phyloP scores from a whole-genome alignment of 2,888 invertebrate species.

The Atethmia centrago region DNA sequence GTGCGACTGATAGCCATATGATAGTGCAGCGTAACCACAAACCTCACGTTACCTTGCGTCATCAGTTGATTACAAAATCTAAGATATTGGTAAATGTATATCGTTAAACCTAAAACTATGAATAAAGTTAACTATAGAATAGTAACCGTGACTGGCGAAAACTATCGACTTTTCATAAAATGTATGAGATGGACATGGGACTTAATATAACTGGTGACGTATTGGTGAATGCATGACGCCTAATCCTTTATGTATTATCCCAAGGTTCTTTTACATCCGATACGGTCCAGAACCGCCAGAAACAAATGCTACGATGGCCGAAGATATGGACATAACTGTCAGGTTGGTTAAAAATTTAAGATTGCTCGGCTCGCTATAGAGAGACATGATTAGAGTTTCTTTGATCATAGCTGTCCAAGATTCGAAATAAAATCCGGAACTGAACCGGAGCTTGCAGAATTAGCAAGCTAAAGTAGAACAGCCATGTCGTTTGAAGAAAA shows the following conservation, averaged over 20 bases:
- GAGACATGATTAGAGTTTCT: background rate
- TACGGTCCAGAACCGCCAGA: background rate
- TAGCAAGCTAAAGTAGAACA: background rate
- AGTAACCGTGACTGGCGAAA: background rate
- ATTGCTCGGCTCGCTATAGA: background rate
- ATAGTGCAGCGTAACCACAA: conserved; percentile 30
- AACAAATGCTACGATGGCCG: background rate
- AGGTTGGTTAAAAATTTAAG: background rate
- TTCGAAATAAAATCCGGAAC: background rate
- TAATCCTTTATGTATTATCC: background rate
- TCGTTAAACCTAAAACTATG: background rate
- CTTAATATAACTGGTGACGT: too few relatives aligned
- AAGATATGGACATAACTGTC: background rate
- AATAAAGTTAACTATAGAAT: too few relatives aligned
- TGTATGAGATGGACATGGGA: background rate
- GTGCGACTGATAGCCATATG: conserved; percentile 12
- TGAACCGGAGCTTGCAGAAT: too few relatives aligned
- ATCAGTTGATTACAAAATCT: conserved; percentile 13
- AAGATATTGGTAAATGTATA: background rate
- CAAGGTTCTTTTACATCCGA: background rate
- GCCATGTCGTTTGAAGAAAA: background rate
- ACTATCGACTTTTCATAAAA: background rate
- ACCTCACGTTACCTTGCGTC: conserved; percentile 30
- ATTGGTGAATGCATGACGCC: too few relatives aligned
- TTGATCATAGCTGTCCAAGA: too few relatives aligned